Evolutionary conservation across 2,797 vertebrate genomes (phyloP), one percentile per base, ranked within the genome.

Genomic region (Margarornis squamiger): DNA sequence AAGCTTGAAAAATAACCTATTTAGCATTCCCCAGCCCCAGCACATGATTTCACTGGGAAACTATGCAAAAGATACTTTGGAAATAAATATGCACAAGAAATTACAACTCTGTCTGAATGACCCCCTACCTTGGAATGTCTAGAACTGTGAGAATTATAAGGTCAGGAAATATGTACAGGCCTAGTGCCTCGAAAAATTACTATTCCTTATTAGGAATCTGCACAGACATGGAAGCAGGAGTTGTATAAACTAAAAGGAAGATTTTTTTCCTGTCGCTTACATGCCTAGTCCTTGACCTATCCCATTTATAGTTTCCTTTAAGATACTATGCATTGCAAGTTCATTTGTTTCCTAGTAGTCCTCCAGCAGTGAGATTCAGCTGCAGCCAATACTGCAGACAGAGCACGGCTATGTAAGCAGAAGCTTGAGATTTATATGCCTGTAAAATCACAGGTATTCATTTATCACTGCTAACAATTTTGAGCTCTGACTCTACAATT

Each of bases 21-120:
- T 97, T 97, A 97, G 93, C 96, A 96, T 97, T 98, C 95, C 92
- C 92, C 82, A 91, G 93, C 86, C 85, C 96, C 84, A 83, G 95
- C 86, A 92, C 95, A 95, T 98, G 98, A 98, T 97, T 98, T 99
- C 98, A 99, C 94, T 98, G 97, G 98, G 98, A 99, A 99, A 98
- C 98, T 99, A 99, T 99, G 98, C 98, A 96, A 98, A 98, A 98
- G 98, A 99, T 98, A 98, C 98, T 98, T 98, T 98, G 97, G 98
- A 99, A 99, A 99, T 99, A 99, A 99, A 99, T 98, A 99, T 98
- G 97, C 97, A 97, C 95, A 96, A 97, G 98, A 98, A 98, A 97
- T 97, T 97, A 98, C 95, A 98, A 97, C 98, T 97, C 96, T 97
- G 96, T 98, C 97, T 97, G 97, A 97, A 98, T 98, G 97, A 98